Base-by-base conservation (phyloP, 2,113 vertebrate species). In the Myocastor coypus region DNA sequence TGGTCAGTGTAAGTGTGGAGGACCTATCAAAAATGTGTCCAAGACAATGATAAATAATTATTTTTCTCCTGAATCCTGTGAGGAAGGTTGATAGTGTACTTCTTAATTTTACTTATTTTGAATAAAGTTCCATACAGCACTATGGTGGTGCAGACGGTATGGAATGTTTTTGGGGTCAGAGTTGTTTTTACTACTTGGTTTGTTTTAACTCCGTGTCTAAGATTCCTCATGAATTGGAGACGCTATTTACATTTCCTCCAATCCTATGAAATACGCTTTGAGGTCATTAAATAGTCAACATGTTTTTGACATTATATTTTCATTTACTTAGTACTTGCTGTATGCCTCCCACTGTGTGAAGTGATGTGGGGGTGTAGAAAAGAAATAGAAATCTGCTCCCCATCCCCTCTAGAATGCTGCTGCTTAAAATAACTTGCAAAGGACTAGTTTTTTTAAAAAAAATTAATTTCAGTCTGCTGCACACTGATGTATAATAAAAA, bases 401-500 rank as follows among this genome's bases (percentile, higher is more conserved):
- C 61, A 50, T 42, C 40, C 83, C 80, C 63, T 83, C 68, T 57
- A 20, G 52, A 83, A 46, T 37, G 50, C 34, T 16, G 61, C 42
- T 89, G 42, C 94, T 94, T 50, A 89, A 78, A 91, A 71, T 81
- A 91, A 78, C 91, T 28, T n/a, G 42, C 16, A 17, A 91, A 90
- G 93, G 50, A 37, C 63, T 3, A 28, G n/a, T 69, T 69, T n/a
- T 68, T 95, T 84, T 87, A 64, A 50, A 57, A 50, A 57, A 68
- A 92, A 89, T 75, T 94, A 89, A 42, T 80, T 92, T 92, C 75
- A 96, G 17, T 84, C 87, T 92, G 42, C 96, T 92, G 46, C 80
- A 89, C 50, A 85, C 37, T 77, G 77, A 77, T 91, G 42, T 8
- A 16, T 84, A 89, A 95, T 83, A 80, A 90, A 85, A 83, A 63